These are phyloP conservation scores for Gonocerus acuteangulatus DNA, from an alignment of 2,888 invertebrate species.

Conservation along the genomic window DNA sequence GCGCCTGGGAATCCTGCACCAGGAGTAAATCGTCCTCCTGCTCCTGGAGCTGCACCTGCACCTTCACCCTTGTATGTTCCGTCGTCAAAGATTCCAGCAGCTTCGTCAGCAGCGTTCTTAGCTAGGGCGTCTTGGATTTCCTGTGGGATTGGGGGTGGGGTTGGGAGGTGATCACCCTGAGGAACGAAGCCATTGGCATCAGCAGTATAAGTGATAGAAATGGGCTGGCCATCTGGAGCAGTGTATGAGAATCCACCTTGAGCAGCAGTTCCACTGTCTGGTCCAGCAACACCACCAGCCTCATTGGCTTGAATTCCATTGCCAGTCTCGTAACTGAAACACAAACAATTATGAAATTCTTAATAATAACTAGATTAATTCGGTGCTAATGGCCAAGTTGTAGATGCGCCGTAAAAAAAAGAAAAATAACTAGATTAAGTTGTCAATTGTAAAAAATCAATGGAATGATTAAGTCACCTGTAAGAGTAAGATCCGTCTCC, in stretches of 20 bases:
- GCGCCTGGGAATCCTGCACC: conserved; percentile 12
- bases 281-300: conserved; percentile 47
- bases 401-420: no score
- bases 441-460: background rate
- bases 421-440: background rate
- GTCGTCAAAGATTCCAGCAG: conserved; percentile 48
- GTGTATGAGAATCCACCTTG: conserved; percentile 70
- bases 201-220: conserved; percentile 55
- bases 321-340: conserved; percentile 44
- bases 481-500: conserved; percentile 55
- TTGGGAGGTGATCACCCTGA: conserved; percentile 47
- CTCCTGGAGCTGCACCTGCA: conserved; percentile 25
- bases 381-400: no score
- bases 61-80: conserved; percentile 49
- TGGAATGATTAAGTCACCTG: conserved; percentile 45
- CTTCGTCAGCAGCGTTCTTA: conserved; percentile 48
- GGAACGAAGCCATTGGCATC: conserved; percentile 64
- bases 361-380: background rate
- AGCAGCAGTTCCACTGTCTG: conserved; percentile 47
- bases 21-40: conserved; percentile 3
- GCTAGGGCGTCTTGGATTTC: conserved; percentile 44
- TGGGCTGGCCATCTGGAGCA: conserved; percentile 55
- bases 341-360: background rate
- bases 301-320: conserved; percentile 47
- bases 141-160: conserved; percentile 44